These are phyloP conservation scores for Pterocles burchelli DNA, from an alignment of 2,113 vertebrate species.

Conservation along the genomic window DNA sequence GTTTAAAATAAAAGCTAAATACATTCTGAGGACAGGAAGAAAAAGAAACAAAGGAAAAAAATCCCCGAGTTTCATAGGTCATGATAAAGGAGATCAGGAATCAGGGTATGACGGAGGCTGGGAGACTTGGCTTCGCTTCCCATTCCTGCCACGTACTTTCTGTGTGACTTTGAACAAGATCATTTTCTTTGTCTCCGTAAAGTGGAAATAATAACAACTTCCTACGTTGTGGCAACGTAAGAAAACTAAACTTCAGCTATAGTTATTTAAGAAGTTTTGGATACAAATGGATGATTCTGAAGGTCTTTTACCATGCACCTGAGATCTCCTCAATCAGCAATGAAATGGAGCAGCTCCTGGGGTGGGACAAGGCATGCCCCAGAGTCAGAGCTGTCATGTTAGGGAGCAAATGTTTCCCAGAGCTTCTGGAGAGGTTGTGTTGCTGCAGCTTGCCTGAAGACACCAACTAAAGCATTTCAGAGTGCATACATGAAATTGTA, in stretches of 20 bases:
- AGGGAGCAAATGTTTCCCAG: background rate
- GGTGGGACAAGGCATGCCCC: background rate
- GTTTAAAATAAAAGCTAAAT: background rate
- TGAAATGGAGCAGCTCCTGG: background rate
- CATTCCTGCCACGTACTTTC: background rate
- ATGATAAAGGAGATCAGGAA: constrained; percentile 27
- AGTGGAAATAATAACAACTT: background rate
- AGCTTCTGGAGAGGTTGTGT: background rate
- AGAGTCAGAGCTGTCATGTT: accelerated
- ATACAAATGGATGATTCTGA: background rate
- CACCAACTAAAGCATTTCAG: background rate
- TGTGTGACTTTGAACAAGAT: background rate
- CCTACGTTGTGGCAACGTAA: background rate
- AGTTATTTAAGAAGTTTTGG: background rate
- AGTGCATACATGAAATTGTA: background rate
- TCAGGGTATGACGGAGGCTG: background rate
- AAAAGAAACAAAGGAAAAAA: constrained; percentile 31
- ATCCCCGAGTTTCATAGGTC: background rate
- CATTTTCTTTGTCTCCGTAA: background rate
- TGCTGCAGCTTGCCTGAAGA: background rate
- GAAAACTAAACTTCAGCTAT: background rate
- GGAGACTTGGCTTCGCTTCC: background rate
- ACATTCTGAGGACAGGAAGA: constrained; percentile 42
- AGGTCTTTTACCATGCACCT: background rate
- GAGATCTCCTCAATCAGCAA: background rate